Base-by-base conservation (phyloP, 2,888 invertebrate species). In the Glyphotaelius pellucidus region DNA sequence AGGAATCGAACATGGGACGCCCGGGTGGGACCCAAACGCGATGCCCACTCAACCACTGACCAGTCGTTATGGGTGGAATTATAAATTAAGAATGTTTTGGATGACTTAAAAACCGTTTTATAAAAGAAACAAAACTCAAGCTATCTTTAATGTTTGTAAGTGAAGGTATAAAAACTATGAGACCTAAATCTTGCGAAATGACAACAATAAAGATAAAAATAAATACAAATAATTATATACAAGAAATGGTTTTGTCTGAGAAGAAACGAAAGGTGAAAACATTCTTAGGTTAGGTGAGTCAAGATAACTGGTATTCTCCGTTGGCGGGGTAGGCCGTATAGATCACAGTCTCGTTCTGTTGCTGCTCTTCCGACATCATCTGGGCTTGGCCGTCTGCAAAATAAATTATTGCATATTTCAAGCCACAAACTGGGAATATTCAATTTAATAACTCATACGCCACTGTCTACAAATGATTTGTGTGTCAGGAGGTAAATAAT, bases 331-430 rank as follows among this genome's bases (percentile, higher is more conserved):
- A 96, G 67, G 96, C 94, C 15, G 94, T 94, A 93, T 96, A 96
- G 93, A 96, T 96, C n/a, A 96, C 96, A 88, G 96, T 95, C 94
- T 95, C 96, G 83, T 94, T 94, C 92, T 95, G 95, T 84, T 92
- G 90, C 67, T 67, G 67, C 35, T 90, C 91, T 79, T 88, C 88
- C 12, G 91, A 89, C 42, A 89, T 47, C 84, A 91, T 42, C 90
- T 93, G 93, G 89, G 91, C 86, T 91, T 92, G 90, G 42, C 88
- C 47, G 81, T 92, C 92, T 89, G 91, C 93, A 83, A 91, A 32
- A 83, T 85, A 67, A 67, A 67, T 67, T 7, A n/a, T n/a, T 67
- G n/a, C 67, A 67, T 9, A 67, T n/a, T 25, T 67, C 25, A 67
- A 67, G 25, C 25, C 67, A n/a, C 67, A n/a, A 67, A n/a, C 2